A percentile compares a stretch with the other conserved stretches of the same genome.
These are phyloP conservation scores for Ammodytes marinus DNA, from an alignment of 2,113 vertebrate genomes.

Conservation along the genomic window DNA sequence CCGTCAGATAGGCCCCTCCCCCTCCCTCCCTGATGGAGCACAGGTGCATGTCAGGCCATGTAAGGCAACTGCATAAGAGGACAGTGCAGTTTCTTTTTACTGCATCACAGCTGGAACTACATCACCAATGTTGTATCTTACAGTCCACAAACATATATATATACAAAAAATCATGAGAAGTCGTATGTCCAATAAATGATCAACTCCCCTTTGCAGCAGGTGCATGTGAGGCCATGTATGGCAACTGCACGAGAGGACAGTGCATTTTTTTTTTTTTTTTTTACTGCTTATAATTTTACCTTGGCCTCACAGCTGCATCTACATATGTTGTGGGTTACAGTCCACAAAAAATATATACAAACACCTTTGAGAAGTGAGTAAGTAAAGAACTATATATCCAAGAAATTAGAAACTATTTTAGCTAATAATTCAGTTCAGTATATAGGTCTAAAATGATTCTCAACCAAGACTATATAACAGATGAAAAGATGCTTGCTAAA, in stretches of 20 bases:
- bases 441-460: too few relatives aligned
- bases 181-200: too few relatives aligned
- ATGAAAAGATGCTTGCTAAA: too few relatives aligned
- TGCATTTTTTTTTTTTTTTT: too few relatives aligned
- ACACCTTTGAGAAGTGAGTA: neutral
- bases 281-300: neutral
- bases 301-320: neutral
- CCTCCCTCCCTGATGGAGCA: neutral
- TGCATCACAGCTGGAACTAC: too few relatives aligned
- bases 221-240: slow-evolving; percentile 29
- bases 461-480: too few relatives aligned
- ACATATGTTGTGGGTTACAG: neutral
- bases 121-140: too few relatives aligned
- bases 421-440: neutral
- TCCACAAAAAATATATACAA: neutral
- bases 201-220: neutral
- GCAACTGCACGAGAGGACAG: neutral
- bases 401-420: neutral
- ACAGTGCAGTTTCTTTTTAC: too few relatives aligned
- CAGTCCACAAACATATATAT: too few relatives aligned
- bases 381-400: neutral
- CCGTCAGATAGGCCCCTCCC: slow-evolving; percentile 58
- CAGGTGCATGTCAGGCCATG: slow-evolving; percentile 10
- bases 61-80: slow-evolving; percentile 11
- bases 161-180: too few relatives aligned